Evolutionary conservation across 2,113 vertebrate species (phyloP).

Genomic region (Mesocricetus auratus): DNA sequence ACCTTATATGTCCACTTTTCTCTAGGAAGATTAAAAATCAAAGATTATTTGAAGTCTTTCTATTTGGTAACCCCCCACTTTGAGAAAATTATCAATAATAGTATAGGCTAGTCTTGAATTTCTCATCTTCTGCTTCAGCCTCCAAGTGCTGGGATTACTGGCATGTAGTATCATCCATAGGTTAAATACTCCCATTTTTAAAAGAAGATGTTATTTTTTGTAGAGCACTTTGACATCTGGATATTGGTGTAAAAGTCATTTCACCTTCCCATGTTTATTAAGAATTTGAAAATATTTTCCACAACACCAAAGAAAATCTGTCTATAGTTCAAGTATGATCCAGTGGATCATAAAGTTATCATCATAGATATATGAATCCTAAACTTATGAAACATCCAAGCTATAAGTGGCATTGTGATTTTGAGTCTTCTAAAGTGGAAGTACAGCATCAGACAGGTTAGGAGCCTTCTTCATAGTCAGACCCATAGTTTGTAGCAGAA

Average conservation of each 20-base stretch:
- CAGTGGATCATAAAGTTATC: background rate
- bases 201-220: conserved; percentile 40
- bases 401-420: background rate
- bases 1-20: background rate
- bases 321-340: background rate
- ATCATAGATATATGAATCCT: background rate
- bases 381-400: background rate
- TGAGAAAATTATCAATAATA: background rate
- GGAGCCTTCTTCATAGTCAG: background rate
- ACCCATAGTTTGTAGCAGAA: background rate
- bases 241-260: conserved; percentile 33
- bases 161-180: background rate
- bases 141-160: background rate
- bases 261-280: background rate
- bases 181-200: conserved; percentile 4
- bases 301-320: background rate
- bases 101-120: background rate
- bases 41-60: conserved; percentile 4
- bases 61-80: background rate
- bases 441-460: background rate
- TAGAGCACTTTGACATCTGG: background rate
- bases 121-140: background rate
- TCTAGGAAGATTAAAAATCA: background rate
- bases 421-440: background rate
- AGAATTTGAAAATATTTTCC: background rate